These are phyloP conservation scores for Anhinga anhinga DNA, from an alignment of 2,113 vertebrate genomes.

Conservation along the genomic window DNA sequence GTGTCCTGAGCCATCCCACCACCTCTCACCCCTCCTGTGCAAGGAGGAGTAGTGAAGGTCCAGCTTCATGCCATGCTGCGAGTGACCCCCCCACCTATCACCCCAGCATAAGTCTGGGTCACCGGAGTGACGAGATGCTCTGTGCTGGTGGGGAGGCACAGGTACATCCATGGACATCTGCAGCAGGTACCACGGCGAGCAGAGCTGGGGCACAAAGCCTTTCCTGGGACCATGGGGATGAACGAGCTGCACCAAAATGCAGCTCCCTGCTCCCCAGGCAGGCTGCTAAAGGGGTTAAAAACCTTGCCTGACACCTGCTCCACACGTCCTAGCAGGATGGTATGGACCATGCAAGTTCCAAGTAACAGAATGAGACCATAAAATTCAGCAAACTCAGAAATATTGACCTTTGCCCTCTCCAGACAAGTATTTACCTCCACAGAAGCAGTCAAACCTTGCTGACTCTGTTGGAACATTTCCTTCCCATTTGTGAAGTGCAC, in stretches of 20 bases:
- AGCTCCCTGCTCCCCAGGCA: background rate
- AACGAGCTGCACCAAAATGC: fast-evolving
- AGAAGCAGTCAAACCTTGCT: background rate
- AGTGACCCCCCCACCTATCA: background rate
- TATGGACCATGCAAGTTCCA: background rate
- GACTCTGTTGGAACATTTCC: background rate
- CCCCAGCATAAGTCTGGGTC: background rate
- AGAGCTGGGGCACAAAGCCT: background rate
- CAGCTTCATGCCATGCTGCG: background rate
- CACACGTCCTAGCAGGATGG: background rate
- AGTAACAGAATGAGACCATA: background rate
- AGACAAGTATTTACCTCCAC: background rate
- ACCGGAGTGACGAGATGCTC: fast-evolving
- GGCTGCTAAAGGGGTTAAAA: background rate
- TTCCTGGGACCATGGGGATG: background rate
- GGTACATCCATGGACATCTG: background rate
- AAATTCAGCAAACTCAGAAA: background rate
- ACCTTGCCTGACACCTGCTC: background rate
- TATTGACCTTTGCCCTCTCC: background rate
- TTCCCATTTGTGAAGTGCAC: background rate
- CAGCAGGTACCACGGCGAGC: background rate
- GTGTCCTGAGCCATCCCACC: background rate
- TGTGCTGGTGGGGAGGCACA: background rate
- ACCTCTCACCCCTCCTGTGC: background rate
- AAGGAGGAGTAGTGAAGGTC: background rate